Conservation (phyloP, 35 echinoderm and acorn worm species). For the Lytechinus pictus region DNA sequence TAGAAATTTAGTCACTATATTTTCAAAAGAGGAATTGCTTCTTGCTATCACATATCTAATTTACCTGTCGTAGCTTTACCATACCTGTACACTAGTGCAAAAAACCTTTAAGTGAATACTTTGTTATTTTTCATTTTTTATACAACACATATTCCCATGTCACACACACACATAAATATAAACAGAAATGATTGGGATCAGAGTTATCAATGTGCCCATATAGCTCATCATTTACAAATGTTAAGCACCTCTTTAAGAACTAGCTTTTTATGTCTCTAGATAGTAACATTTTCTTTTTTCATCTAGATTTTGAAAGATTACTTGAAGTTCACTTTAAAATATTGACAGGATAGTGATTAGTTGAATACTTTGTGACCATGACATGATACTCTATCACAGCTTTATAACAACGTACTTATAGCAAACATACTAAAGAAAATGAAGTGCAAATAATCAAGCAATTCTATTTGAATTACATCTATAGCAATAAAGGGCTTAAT, state of each 20-base stretch:
- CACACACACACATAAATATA: conserved; percentile 37
- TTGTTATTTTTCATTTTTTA: not conserved
- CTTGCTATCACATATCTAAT: not conserved
- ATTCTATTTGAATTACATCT: too few species aligned
- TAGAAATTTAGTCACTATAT: conserved; percentile 34
- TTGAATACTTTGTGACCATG: not conserved
- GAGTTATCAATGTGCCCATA: not conserved
- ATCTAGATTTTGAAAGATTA: too few species aligned
- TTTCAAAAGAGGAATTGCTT: conserved; percentile 30
- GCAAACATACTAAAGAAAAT: too few species aligned
- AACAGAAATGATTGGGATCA: not conserved
- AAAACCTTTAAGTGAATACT: conserved; percentile 39
- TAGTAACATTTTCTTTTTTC: not conserved
- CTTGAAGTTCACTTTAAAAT: not conserved
- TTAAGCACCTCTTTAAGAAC: not conserved
- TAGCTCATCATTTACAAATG: not conserved
- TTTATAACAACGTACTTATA: not conserved
- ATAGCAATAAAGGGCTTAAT: too few species aligned
- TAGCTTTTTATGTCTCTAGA: not conserved
- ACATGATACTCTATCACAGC: not conserved
- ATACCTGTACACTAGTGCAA: conserved; percentile 37
- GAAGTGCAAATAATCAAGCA: too few species aligned
- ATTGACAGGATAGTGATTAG: not conserved
- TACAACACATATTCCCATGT: conserved; percentile 45
- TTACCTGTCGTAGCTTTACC: conserved; percentile 1